Evolutionary conservation across 2,888 invertebrate genomes (phyloP).

Genomic region (Alloscopus bannaensis): DNA sequence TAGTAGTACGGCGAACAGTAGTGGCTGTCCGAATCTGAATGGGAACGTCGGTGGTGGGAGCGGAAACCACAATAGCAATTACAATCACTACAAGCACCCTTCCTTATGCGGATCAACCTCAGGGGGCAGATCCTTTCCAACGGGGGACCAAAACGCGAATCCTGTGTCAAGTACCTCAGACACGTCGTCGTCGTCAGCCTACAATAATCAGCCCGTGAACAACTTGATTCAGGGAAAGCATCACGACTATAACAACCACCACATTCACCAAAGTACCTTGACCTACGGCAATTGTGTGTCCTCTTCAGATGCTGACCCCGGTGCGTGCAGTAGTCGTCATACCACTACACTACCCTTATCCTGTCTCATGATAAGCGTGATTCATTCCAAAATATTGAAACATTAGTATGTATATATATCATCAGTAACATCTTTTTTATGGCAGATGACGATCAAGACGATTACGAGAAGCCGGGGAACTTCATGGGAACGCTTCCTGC

Average conservation of each 20-base stretch:
- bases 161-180: slow-evolving; percentile 34
- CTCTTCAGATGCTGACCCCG: slow-evolving; percentile 37
- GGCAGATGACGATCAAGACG: slow-evolving; percentile 32
- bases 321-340: slow-evolving; percentile 40
- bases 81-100: slow-evolving; percentile 22
- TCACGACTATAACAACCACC: slow-evolving; percentile 30
- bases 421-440: slow-evolving; percentile 10
- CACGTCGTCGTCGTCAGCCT: slow-evolving; percentile 10
- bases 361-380: too few species aligned
- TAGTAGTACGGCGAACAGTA: slow-evolving; percentile 16
- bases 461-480: slow-evolving; percentile 31
- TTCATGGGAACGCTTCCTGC: slow-evolving; percentile 48
- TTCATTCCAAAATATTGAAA: too few species aligned
- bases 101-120: slow-evolving; percentile 12
- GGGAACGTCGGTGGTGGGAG: slow-evolving; percentile 21
- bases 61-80: slow-evolving; percentile 21
- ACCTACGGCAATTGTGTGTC: slow-evolving; percentile 31
- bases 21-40: slow-evolving; percentile 36
- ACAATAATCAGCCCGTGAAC: slow-evolving; percentile 15
- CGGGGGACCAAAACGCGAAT: slow-evolving; percentile 62
- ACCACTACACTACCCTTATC: too few species aligned
- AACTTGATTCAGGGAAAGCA: slow-evolving; percentile 34
- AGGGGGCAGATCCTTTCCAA: slow-evolving; percentile 11
- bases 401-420: too few species aligned
- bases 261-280: slow-evolving; percentile 42